A percentile compares a stretch with the other conserved stretches of the same genome.
These are phyloP conservation scores for Araneus ventricosus DNA, from an alignment of 1,140 invertebrate genomes.

Conservation along the genomic window DNA sequence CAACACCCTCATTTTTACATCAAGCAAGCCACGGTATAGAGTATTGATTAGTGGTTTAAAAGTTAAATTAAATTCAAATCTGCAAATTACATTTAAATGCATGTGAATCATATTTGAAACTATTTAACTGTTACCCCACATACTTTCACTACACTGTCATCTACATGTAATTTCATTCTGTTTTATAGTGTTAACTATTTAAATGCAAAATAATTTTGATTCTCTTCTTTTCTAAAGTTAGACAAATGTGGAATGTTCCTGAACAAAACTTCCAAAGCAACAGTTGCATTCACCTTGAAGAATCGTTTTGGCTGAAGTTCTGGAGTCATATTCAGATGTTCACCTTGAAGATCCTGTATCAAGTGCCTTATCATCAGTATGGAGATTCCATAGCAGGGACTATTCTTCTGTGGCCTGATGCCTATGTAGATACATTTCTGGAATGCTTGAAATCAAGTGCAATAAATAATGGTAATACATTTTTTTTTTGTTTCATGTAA, in stretches of 20 bases:
- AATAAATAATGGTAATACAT: constrained; percentile 33
- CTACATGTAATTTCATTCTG: too few species aligned
- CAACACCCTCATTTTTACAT: too few species aligned
- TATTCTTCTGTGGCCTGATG: constrained; percentile 58
- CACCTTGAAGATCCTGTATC: constrained; percentile 49
- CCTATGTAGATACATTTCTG: background rate
- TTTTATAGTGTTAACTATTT: too few species aligned
- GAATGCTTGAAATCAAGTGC: constrained; percentile 49
- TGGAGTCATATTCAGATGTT: constrained; percentile 48
- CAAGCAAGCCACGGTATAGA: too few species aligned
- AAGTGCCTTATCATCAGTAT: constrained; percentile 69
- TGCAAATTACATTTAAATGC: too few species aligned
- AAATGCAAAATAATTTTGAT: background rate
- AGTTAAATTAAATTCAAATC: too few species aligned
- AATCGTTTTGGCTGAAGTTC: constrained; percentile 49
- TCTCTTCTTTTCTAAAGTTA: constrained; percentile 23
- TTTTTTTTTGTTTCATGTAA: too few species aligned
- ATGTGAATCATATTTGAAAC: too few species aligned
- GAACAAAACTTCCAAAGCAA: background rate
- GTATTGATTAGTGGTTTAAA: too few species aligned
- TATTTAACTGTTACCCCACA: too few species aligned
- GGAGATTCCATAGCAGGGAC: constrained; percentile 51
- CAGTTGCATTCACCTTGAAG: constrained; percentile 27
- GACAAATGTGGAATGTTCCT: constrained; percentile 41
- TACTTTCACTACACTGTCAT: too few species aligned